These are phyloP conservation scores for Tragelaphus buxtoni DNA, from an alignment of 2,113 vertebrate genomes.

Conservation along the genomic window DNA sequence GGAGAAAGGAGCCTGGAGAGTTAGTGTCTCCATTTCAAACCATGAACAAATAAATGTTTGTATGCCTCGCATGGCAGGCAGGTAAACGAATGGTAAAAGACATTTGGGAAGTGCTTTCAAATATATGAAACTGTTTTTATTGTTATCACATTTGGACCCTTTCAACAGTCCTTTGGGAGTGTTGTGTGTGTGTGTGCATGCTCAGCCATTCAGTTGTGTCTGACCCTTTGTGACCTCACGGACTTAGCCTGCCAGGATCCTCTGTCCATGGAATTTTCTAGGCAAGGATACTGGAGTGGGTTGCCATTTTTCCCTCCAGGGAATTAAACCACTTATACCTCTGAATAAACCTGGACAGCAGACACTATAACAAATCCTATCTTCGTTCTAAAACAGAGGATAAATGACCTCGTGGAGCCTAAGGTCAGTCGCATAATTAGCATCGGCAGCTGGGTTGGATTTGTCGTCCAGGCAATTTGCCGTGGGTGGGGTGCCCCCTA, in stretches of 20 bases:
- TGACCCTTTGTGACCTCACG: neutral
- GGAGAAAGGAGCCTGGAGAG: neutral
- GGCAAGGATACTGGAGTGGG: neutral
- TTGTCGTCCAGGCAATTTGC: neutral
- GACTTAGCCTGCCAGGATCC: neutral
- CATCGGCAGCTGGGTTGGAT: fast-evolving
- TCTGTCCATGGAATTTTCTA: neutral
- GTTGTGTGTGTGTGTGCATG: neutral
- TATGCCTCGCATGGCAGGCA: neutral
- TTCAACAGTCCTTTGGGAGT: neutral
- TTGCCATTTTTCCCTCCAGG: neutral
- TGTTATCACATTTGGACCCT: neutral
- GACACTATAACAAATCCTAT: fast-evolving
- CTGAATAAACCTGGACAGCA: fast-evolving
- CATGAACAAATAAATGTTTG: neutral
- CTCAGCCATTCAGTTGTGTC: neutral
- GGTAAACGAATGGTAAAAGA: neutral
- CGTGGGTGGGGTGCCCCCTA: fast-evolving
- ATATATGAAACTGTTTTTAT: neutral
- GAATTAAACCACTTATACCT: neutral
- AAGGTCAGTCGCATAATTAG: neutral
- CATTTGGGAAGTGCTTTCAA: neutral
- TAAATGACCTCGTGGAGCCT: neutral
- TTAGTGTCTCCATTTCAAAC: no score
- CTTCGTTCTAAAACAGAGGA: neutral